Evolutionary conservation across 2,113 vertebrate species (phyloP).

Genomic region (Gymnarchus niloticus): DNA sequence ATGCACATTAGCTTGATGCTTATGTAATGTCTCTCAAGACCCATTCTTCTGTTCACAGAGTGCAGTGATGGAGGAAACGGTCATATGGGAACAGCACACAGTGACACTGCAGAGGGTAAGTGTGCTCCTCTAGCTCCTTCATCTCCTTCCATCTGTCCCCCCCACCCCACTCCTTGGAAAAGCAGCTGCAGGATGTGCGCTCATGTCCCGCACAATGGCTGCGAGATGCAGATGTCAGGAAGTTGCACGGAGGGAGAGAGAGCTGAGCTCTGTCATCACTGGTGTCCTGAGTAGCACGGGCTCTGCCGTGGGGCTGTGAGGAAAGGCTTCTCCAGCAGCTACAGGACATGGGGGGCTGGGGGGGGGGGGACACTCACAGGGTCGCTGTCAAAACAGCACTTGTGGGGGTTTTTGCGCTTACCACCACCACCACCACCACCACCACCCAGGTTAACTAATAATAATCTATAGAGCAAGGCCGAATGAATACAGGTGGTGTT

Average conservation of each 20-base stretch:
- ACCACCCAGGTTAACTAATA: no score
- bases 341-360: background rate
- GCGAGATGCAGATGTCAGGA: slow-evolving; percentile 25
- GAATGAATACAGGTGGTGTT: background rate
- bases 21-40: background rate
- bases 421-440: no score
- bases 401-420: background rate
- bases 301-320: background rate
- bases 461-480: no score
- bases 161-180: slow-evolving; percentile 42
- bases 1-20: background rate
- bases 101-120: slow-evolving; percentile 98
- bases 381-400: background rate
- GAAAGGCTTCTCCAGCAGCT: background rate
- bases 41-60: slow-evolving; percentile 63
- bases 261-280: background rate
- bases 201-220: slow-evolving; percentile 56
- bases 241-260: background rate
- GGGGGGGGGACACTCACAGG: background rate
- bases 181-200: slow-evolving; percentile 56
- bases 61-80: slow-evolving; percentile 98
- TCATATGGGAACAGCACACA: slow-evolving; percentile 99
- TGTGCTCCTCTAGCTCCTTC: background rate
- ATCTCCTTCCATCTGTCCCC: background rate
- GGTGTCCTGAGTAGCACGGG: background rate